phyloP scores from a whole-genome alignment of 2,888 invertebrate species.

The Malthinus seriepunctatus region DNA sequence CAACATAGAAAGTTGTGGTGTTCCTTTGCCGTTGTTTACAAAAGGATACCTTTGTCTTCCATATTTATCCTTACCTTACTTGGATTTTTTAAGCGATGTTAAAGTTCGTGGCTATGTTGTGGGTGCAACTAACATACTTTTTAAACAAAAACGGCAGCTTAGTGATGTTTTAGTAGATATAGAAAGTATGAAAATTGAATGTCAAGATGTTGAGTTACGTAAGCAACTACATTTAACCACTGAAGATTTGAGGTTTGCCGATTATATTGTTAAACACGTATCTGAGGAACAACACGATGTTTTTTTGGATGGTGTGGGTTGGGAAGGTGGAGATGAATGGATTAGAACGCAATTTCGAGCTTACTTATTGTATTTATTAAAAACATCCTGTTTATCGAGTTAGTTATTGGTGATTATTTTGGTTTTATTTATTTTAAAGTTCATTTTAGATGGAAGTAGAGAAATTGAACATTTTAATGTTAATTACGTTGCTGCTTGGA shows the following conservation, averaged over 20 bases:
- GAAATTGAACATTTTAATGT: conserved; percentile 89
- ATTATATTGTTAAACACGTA: conserved; percentile 83
- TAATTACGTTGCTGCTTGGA: conserved; percentile 82
- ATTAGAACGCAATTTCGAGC: conserved; percentile 91
- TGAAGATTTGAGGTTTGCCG: conserved; percentile 90
- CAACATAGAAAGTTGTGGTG: conserved; percentile 76
- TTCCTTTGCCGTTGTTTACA: conserved; percentile 85
- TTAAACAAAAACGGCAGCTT: conserved; percentile 91
- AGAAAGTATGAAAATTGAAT: conserved; percentile 83
- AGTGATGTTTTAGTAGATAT: conserved; percentile 92
- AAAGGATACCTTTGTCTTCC: conserved; percentile 94
- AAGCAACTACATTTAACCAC: conserved; percentile 87
- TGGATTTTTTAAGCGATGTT: conserved; percentile 87
- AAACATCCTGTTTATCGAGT: conserved; percentile 78
- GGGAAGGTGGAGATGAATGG: conserved; percentile 97
- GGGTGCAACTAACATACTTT: conserved; percentile 98
- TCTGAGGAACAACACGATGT: conserved; percentile 67
- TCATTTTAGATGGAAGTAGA: conserved; percentile 68
- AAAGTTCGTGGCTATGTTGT: conserved; percentile 86
- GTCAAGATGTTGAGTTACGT: conserved; percentile 76
- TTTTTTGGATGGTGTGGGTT: conserved; percentile 73
- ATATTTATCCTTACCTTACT: conserved; percentile 91
- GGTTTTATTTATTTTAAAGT: background rate
- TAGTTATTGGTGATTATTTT: conserved; percentile 30
- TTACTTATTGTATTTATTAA: conserved; percentile 78